A percentile compares a stretch with the other conserved stretches of the same genome.
phyloP scores from a whole-genome alignment of 2,888 invertebrate genomes.

The Tridacna gigas region DNA sequence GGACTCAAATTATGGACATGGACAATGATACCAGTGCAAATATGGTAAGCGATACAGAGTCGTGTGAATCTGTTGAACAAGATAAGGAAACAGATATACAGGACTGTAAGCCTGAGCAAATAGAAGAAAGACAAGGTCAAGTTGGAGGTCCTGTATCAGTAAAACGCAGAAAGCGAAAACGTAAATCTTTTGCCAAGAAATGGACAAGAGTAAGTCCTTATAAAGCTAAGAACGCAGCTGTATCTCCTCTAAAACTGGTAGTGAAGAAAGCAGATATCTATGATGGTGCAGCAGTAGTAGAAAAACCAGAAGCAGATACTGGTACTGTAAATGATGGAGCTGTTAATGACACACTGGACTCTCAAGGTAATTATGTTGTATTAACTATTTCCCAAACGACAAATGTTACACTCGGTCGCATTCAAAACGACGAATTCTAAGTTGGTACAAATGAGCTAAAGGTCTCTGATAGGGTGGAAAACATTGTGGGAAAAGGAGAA shows the following conservation, averaged over 20 bases:
- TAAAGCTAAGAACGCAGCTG: background rate
- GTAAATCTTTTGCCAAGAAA: background rate
- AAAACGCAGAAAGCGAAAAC: background rate
- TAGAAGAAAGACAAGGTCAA: background rate
- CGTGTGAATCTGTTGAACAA: background rate
- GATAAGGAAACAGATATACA: background rate
- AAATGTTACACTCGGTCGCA: no score
- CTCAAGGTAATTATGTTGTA: no score
- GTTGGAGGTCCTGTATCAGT: background rate
- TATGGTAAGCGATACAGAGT: background rate
- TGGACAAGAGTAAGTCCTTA: background rate
- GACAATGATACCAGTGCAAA: background rate
- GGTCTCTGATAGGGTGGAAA: no score
- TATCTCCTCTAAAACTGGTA: background rate
- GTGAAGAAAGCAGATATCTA: background rate
- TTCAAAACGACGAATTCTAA: no score
- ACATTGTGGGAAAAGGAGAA: no score
- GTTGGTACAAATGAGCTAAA: no score
- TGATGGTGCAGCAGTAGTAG: background rate
- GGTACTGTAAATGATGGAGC: background rate
- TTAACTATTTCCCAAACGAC: no score
- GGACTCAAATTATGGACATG: background rate
- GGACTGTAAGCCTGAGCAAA: background rate
- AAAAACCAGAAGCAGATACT: background rate
- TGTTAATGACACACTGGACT: background rate